These are phyloP conservation scores for Drosophila pseudoobscura DNA, from an alignment of 1,140 invertebrate species.

Conservation along the genomic window DNA sequence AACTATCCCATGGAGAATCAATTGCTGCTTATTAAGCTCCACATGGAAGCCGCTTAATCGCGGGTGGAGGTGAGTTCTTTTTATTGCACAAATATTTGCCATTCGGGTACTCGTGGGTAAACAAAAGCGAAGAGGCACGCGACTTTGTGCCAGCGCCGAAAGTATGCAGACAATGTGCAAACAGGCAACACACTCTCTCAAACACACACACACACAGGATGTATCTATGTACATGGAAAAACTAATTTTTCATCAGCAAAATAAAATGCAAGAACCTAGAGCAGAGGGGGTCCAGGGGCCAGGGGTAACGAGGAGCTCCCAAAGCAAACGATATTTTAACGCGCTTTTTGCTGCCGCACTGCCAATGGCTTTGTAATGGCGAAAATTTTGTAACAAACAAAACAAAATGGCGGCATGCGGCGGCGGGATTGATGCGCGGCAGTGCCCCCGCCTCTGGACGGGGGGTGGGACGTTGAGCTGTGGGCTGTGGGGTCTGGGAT, in stretches of 20 bases:
- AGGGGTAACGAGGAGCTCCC: slow-evolving; percentile 10
- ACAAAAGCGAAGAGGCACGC: slow-evolving; percentile 63
- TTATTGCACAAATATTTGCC: slow-evolving; percentile 66
- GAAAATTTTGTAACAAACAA: slow-evolving; percentile 78
- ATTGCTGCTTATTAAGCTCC: slow-evolving; percentile 36
- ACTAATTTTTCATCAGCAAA: slow-evolving; percentile 76
- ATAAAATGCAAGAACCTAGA: slow-evolving; percentile 52
- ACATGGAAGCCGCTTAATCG: slow-evolving; percentile 40
- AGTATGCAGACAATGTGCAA: slow-evolving; percentile 82
- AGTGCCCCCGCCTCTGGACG: slow-evolving; percentile 2
- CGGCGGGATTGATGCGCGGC: slow-evolving; percentile 53
- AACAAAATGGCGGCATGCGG: slow-evolving; percentile 65
- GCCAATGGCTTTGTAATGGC: slow-evolving; percentile 76
- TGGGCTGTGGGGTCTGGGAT: not conserved
- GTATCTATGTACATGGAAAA: slow-evolving; percentile 67
- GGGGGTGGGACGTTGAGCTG: not conserved
- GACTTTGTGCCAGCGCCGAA: slow-evolving; percentile 73
- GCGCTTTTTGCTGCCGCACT: slow-evolving; percentile 44
- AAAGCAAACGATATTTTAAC: slow-evolving; percentile 71
- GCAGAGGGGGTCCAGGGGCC: slow-evolving; percentile 1
- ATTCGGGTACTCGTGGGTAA: slow-evolving; percentile 48
- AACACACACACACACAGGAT: slow-evolving; percentile 23
- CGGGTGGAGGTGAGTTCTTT: slow-evolving; percentile 52
- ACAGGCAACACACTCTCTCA: slow-evolving; percentile 45
- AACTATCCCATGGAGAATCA: slow-evolving; percentile 8